These are phyloP conservation scores for Entelurus aequoreus DNA, from an alignment of 2,113 vertebrate species.

Conservation along the genomic window DNA sequence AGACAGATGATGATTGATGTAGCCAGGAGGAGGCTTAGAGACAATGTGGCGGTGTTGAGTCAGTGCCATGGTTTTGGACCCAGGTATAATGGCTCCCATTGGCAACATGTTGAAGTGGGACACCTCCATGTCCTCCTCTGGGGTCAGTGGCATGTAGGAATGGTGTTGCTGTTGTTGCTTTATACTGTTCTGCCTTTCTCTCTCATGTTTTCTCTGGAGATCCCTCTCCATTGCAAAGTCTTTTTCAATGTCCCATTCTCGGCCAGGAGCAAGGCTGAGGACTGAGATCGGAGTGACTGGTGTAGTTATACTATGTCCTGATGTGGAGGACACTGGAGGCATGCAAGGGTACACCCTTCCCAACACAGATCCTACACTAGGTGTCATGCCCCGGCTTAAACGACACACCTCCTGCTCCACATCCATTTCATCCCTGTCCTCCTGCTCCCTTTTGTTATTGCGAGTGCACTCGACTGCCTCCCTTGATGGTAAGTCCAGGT, in stretches of 20 bases:
- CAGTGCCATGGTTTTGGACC: slow-evolving; percentile 57
- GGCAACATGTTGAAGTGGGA: slow-evolving; percentile 71
- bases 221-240: slow-evolving; percentile 55
- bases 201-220: slow-evolving; percentile 52
- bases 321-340: slow-evolving; percentile 55
- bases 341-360: slow-evolving; percentile 53
- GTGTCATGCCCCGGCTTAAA: slow-evolving; percentile 72
- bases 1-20: slow-evolving; percentile 69
- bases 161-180: slow-evolving; percentile 50
- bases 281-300: slow-evolving; percentile 55
- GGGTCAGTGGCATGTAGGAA: slow-evolving; percentile 65
- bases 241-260: slow-evolving; percentile 62
- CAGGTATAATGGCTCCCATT: slow-evolving; percentile 56
- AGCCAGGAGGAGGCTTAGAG: slow-evolving; percentile 71
- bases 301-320: slow-evolving; percentile 58
- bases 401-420: slow-evolving; percentile 77
- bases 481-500: slow-evolving; percentile 65
- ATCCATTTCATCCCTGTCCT: slow-evolving; percentile 69
- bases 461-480: slow-evolving; percentile 47
- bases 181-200: slow-evolving; percentile 52
- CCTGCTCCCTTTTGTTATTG: slow-evolving; percentile 62
- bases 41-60: slow-evolving; percentile 72
- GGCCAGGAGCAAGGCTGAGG: slow-evolving; percentile 49
- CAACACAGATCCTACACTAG: slow-evolving; percentile 38
- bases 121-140: slow-evolving; percentile 77